Evolutionary conservation across 2,113 vertebrate species (phyloP).

Genomic region (Cryptomyrus ogoouensis): DNA sequence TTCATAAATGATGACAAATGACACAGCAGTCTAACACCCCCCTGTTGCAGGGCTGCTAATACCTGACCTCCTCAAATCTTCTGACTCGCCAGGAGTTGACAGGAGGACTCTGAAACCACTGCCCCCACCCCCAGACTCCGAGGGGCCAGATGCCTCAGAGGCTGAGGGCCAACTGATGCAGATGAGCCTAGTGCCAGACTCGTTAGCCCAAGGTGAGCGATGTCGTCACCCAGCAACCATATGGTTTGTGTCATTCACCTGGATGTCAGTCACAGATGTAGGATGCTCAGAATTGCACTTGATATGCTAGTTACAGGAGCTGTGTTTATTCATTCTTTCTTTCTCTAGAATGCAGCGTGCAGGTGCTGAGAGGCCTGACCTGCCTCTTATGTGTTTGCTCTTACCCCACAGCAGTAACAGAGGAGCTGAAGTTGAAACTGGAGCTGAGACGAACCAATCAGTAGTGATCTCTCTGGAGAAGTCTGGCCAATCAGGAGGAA

Average conservation of each 20-base stretch:
- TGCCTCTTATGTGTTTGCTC: background rate
- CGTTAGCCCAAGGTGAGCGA: constrained; percentile 17
- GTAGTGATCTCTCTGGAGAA: constrained; percentile 42
- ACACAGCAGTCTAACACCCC: background rate
- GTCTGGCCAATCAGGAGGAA: constrained; percentile 17
- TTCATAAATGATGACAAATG: background rate
- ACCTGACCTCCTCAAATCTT: background rate
- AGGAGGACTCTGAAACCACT: background rate
- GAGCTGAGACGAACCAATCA: constrained; percentile 61
- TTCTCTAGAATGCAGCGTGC: background rate
- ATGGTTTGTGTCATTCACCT: background rate
- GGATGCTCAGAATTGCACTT: background rate
- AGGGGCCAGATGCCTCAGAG: background rate
- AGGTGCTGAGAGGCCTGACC: background rate
- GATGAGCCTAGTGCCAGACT: background rate
- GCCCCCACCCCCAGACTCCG: too few species aligned
- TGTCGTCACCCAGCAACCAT: background rate
- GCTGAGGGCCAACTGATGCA: background rate
- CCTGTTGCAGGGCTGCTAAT: background rate
- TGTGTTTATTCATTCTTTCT: background rate
- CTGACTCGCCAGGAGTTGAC: background rate
- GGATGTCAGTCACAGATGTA: background rate
- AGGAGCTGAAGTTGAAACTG: constrained; percentile 68
- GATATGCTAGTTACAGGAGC: background rate
- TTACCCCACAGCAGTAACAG: constrained; percentile 47